A percentile compares a stretch with the other conserved stretches of the same genome.
Conservation (phyloP, 2,888 invertebrate genomes). For the Phania funesta region DNA sequence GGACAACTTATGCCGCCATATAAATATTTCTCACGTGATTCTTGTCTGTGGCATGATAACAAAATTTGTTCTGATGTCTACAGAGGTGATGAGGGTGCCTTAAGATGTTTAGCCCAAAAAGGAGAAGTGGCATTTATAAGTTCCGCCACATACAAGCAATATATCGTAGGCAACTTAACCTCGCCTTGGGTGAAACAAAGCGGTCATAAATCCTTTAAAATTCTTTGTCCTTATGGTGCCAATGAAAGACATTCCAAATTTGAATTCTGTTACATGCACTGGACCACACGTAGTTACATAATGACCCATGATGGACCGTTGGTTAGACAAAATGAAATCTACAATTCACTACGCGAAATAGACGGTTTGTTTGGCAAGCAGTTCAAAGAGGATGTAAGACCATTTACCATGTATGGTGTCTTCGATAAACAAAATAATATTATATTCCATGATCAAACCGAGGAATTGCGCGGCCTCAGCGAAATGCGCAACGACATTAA, state of each 20-base stretch:
- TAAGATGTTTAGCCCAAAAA: slow-evolving; percentile 85
- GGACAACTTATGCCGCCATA: slow-evolving; percentile 72
- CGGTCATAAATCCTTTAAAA: slow-evolving; percentile 80
- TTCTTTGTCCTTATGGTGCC: slow-evolving; percentile 82
- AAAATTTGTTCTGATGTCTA: slow-evolving; percentile 79
- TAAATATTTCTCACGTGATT: slow-evolving; percentile 84
- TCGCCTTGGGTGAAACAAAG: slow-evolving; percentile 79
- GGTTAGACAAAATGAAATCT: slow-evolving; percentile 85
- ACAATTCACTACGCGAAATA: slow-evolving; percentile 85
- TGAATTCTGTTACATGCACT: slow-evolving; percentile 84
- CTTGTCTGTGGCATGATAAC: slow-evolving; percentile 81
- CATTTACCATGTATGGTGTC: slow-evolving; percentile 86
- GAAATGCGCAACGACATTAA: slow-evolving; percentile 76
- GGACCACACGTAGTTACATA: slow-evolving; percentile 86
- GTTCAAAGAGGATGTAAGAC: slow-evolving; percentile 82
- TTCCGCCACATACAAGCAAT: slow-evolving; percentile 83
- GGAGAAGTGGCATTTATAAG: slow-evolving; percentile 91
- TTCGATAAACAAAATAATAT: slow-evolving; percentile 85
- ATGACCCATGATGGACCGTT: slow-evolving; percentile 82
- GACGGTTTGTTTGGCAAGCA: slow-evolving; percentile 87
- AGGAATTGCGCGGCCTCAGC: slow-evolving; percentile 73
- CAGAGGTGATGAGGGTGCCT: slow-evolving; percentile 84
- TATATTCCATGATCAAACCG: slow-evolving; percentile 82
- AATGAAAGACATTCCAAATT: slow-evolving; percentile 75
- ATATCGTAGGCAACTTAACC: slow-evolving; percentile 82